Evolutionary conservation across 2,888 invertebrate species (phyloP), one percentile per base, ranked within the genome.

Genomic region (Apomyelois bistriatella): DNA sequence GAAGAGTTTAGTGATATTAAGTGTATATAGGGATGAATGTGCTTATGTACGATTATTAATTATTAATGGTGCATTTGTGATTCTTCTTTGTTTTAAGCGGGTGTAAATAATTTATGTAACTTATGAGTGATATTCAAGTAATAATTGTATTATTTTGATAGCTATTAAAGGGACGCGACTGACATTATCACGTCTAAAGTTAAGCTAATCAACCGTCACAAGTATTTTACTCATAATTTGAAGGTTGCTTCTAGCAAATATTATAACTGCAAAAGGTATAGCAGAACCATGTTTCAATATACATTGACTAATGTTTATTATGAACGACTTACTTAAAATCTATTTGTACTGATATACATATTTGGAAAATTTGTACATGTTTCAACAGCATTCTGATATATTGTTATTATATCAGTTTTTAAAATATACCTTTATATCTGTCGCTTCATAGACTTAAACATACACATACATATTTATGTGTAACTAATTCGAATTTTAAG

Each of bases 31-130:
- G 72, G 63, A 70, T 79, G 74, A 79, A 76, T 79, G 82, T 81
- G 83, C 82, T 85, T 82, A 74, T 67, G 69, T 70, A 9, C 10
- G 10, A 32, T 32, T 32, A 70, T 63, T 62, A 66, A 40, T 40
- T 69, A 72, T 65, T 69, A 71, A 71, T 64, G 78, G 76, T 83
- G 77, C 79, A 81, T 83, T 82, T 82, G 78, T 77, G 75, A 79
- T 74, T 82, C 65, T 75, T 70, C 74, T 82, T 74, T 59, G 68
- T 76, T 63, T 53, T 72, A 75, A 77, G 72, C 79, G 64, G 71
- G 69, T 89, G 88, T 89, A 89, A 84, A 88, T 87, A 89, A 74
- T 82, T 84, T 84, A 61, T 75, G 74, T 87, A 85, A 85, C 85
- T 82, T 84, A 79, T 70, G 61, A 68, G 82, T 79, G 74, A 46